Conservation (phyloP, 2,888 invertebrate species). For the Chloroclysta siterata region DNA sequence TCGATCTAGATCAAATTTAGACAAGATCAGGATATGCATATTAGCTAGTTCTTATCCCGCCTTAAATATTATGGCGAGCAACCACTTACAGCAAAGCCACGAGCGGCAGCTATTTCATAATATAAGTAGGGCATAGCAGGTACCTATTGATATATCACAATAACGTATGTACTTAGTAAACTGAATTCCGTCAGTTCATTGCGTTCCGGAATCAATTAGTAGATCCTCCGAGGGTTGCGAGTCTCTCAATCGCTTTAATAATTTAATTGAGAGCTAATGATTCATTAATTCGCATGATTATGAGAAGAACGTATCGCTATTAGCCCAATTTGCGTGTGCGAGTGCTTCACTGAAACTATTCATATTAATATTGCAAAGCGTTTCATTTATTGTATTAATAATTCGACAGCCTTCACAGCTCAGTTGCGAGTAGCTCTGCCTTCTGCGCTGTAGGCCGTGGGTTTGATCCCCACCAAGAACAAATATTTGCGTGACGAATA, state of each 20-base stretch:
- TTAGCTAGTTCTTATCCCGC: too few relatives aligned
- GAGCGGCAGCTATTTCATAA: too few relatives aligned
- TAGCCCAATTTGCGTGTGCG: conserved; percentile 38
- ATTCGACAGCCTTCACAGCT: too few relatives aligned
- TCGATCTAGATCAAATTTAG: too few relatives aligned
- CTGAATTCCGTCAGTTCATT: conserved; percentile 60
- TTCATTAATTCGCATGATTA: conserved; percentile 46
- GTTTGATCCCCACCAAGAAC: too few relatives aligned
- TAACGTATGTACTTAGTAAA: conserved; percentile 31
- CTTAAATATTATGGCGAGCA: too few relatives aligned
- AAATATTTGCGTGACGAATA: too few relatives aligned
- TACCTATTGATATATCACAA: neutral
- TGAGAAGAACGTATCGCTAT: conserved; percentile 45
- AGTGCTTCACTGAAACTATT: conserved; percentile 11
- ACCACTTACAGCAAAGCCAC: too few relatives aligned
- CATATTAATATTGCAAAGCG: neutral
- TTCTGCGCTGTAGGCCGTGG: too few relatives aligned
- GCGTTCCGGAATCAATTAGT: conserved; percentile 63
- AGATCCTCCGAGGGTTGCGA: conserved; percentile 48
- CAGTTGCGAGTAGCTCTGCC: too few relatives aligned
- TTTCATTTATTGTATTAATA: neutral
- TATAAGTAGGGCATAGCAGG: too few relatives aligned
- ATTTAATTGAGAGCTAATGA: conserved; percentile 56
- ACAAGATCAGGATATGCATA: too few relatives aligned
- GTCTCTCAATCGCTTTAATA: conserved; percentile 51